A percentile compares a stretch with the other conserved stretches of the same genome.
These are phyloP conservation scores for Puntigrus tetrazona DNA, from an alignment of 2,113 vertebrate species.

Conservation along the genomic window DNA sequence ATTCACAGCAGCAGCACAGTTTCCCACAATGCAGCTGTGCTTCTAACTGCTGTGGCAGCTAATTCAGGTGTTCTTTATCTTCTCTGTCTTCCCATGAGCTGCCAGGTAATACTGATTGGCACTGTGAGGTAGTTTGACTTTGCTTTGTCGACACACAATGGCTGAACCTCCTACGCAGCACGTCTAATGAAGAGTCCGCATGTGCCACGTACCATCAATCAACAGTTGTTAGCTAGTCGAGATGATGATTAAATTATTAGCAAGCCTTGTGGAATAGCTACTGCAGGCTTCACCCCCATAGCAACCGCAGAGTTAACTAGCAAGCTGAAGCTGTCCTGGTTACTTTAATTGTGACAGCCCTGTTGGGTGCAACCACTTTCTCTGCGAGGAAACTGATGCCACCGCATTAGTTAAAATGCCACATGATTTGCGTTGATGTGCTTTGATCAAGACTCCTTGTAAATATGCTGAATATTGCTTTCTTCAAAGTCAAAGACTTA, in stretches of 20 bases:
- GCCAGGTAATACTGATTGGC: slow-evolving; percentile 31
- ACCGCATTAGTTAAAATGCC: not conserved
- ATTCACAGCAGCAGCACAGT: not conserved
- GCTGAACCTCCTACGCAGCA: slow-evolving; percentile 23
- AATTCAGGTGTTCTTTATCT: slow-evolving; percentile 26
- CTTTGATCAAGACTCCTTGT: not conserved
- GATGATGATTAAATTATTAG: slow-evolving; percentile 28
- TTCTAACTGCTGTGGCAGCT: slow-evolving; percentile 20
- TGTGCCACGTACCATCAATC: slow-evolving; percentile 24
- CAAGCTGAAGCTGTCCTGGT: slow-evolving; percentile 2
- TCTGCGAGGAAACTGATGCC: not conserved
- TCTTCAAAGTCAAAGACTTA: not conserved
- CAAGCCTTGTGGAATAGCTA: slow-evolving; percentile 3
- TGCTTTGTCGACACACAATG: not conserved
- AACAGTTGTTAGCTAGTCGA: slow-evolving; percentile 23
- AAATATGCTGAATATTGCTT: slow-evolving; percentile 7
- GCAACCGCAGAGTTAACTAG: slow-evolving; percentile 25
- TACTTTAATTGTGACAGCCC: not conserved
- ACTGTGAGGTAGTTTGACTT: slow-evolving; percentile 2
- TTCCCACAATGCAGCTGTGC: slow-evolving; percentile 21
- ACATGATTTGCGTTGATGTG: not conserved
- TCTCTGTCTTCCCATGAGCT: slow-evolving; percentile 19
- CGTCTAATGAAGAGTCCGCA: slow-evolving; percentile 12
- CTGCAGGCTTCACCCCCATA: not conserved
- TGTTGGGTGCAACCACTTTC: not conserved